phyloP scores from a whole-genome alignment of 1,140 invertebrate genomes.

The Dendroctonus ponderosae region DNA sequence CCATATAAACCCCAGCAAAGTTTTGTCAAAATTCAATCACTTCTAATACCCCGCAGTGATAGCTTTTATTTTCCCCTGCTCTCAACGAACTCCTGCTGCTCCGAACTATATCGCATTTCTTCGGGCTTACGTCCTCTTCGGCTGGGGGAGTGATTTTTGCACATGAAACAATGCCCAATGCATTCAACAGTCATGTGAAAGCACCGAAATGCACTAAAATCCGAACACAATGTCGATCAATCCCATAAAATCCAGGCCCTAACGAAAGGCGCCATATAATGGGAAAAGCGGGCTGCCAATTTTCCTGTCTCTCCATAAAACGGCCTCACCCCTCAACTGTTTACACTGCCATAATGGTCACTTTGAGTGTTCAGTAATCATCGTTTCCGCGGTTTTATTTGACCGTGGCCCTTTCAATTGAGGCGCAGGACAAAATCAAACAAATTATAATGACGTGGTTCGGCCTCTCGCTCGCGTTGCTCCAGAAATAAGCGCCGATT shows the following conservation, averaged over 20 bases:
- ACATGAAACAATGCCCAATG: too few relatives aligned
- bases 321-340: conserved; percentile 13
- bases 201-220: too few relatives aligned
- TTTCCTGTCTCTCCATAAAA: conserved; percentile 6
- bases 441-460: conserved; percentile 20
- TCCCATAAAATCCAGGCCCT: neutral
- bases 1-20: neutral
- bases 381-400: conserved; percentile 11
- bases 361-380: conserved; percentile 23
- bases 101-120: too few relatives aligned
- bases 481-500: too few relatives aligned
- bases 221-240: too few relatives aligned
- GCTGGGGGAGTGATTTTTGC: too few relatives aligned
- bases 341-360: conserved; percentile 23
- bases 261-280: conserved; percentile 5
- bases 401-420: conserved; percentile 8
- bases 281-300: neutral
- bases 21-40: conserved; percentile 11
- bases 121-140: too few relatives aligned
- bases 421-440: conserved; percentile 18
- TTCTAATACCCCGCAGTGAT: conserved; percentile 1
- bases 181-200: too few relatives aligned
- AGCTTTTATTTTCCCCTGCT: conserved; percentile 6
- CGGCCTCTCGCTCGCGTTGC: neutral
- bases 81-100: neutral